These are phyloP conservation scores for Thripadectes ignobilis DNA, from an alignment of 2,797 vertebrate species.

Conservation along the genomic window DNA sequence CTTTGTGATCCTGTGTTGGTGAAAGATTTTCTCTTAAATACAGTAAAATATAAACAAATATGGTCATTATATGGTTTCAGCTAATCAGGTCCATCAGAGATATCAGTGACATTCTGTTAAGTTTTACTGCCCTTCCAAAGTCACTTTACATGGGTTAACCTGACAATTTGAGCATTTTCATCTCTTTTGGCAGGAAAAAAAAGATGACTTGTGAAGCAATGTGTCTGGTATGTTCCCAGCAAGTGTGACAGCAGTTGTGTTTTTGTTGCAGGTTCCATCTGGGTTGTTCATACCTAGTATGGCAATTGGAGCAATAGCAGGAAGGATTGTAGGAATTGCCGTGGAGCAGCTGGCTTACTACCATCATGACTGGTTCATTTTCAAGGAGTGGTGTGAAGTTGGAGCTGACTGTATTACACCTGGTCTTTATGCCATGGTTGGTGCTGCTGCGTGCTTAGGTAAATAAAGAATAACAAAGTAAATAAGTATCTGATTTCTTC, in stretches of 20 bases:
- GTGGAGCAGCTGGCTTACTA: constrained; percentile 97
- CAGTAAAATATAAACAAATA: background rate
- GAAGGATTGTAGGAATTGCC: constrained; percentile 96
- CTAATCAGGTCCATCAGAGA: background rate
- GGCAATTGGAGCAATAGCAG: constrained; percentile 97
- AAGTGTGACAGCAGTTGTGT: background rate
- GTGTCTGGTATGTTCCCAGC: background rate
- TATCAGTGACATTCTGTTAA: background rate
- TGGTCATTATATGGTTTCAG: background rate
- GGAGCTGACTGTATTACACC: constrained; percentile 98
- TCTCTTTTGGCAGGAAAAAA: background rate
- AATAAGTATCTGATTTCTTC: background rate
- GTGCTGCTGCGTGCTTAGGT: constrained; percentile 96
- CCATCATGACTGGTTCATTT: constrained; percentile 98
- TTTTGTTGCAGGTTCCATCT: constrained; percentile 86
- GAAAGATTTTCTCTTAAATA: background rate
- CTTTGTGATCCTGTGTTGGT: background rate
- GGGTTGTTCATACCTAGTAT: constrained; percentile 98
- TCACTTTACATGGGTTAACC: background rate
- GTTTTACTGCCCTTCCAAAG: background rate
- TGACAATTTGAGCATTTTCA: background rate
- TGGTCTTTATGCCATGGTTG: constrained; percentile 98
- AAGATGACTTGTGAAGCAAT: accelerated
- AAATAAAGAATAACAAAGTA: constrained; percentile 43
- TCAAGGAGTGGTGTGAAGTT: constrained; percentile 98